These are phyloP conservation scores for Alectoris magna DNA, from an alignment of 2,797 vertebrate species.

Conservation along the genomic window DNA sequence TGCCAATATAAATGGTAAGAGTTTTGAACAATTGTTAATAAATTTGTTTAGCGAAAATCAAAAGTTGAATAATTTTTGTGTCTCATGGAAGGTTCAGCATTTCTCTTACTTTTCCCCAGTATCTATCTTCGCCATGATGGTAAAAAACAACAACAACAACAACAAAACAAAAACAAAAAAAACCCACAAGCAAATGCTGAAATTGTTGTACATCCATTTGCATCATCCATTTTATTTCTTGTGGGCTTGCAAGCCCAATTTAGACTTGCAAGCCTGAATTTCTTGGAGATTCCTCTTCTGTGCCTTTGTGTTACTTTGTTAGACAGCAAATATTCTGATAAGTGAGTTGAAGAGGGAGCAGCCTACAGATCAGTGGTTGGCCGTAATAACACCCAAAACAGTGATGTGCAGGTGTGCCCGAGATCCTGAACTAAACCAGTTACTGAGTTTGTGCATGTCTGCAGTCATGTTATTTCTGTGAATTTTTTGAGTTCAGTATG, in stretches of 20 bases:
- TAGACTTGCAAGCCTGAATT: background rate
- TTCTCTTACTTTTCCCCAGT: background rate
- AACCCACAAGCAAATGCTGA: background rate
- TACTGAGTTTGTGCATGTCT: background rate
- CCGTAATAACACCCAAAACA: background rate
- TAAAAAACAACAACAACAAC: background rate
- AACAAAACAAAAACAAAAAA: too few relatives aligned
- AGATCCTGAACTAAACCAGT: background rate
- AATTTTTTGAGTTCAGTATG: background rate
- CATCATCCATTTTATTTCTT: background rate
- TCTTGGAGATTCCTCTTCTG: background rate
- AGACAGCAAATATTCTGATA: background rate
- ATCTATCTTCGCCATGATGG: background rate
- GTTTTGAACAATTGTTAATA: background rate
- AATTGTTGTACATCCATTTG: background rate
- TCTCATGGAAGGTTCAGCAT: background rate
- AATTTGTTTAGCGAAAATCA: background rate
- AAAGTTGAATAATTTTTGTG: background rate
- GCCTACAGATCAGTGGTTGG: background rate
- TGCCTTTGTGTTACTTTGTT: background rate
- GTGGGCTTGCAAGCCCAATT: background rate
- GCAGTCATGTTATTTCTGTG: background rate
- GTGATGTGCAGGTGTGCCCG: background rate
- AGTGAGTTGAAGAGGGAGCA: background rate
- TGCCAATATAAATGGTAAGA: background rate